Evolutionary conservation across 2,113 vertebrate species (phyloP), one percentile per base, ranked within the genome.

Genomic region (Pithys albifrons): DNA sequence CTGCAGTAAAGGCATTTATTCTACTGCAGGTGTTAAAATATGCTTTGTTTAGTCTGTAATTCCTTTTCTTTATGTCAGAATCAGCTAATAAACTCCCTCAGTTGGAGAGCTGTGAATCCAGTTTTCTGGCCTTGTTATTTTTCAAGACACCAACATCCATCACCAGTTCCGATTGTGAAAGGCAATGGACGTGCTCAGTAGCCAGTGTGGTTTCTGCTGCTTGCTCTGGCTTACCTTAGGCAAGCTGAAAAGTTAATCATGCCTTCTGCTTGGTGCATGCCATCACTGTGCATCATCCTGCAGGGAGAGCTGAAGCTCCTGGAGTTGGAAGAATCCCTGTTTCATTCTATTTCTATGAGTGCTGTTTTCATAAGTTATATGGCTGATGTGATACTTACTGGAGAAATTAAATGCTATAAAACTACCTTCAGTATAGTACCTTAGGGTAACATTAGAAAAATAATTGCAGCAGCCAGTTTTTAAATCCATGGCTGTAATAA

Each of bases 201-300:
- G 35, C 57, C 77, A 82, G 27, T 5, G 25, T 67, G 72, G 33
- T 33, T 82, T 80, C 57, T 90, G 76, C 78, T 84, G 2, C 41
- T 85, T 65, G 52, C 37, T 64, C 2, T 88, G 37, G 23, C 71
- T 76, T 64, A 15, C 2, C 11, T 90, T 80, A 81, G 69, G 62
- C 51, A 84, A 49, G 46, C 54, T 70, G 65, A 76, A 88, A 93
- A 92, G 78, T 88, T 94, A 88, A 96, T 97, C 85, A 87, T 69
- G 24, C 51, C 91, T 92, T 62, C 69, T 95, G 62, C 59, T 91
- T 81, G 84, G 58, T 91, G 61, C 65, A 48, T 35, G 43, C 48
- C 29, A 73, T 49, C 4, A 3, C 45, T 48, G 5, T 66, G 48
- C 61, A 39, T 89, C 90, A 95, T 55, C 39, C 58, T 67, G 90